Evolutionary conservation across 2,113 vertebrate genomes (phyloP), one percentile per base, ranked within the genome.

Genomic region (Amblyornis subalaris): DNA sequence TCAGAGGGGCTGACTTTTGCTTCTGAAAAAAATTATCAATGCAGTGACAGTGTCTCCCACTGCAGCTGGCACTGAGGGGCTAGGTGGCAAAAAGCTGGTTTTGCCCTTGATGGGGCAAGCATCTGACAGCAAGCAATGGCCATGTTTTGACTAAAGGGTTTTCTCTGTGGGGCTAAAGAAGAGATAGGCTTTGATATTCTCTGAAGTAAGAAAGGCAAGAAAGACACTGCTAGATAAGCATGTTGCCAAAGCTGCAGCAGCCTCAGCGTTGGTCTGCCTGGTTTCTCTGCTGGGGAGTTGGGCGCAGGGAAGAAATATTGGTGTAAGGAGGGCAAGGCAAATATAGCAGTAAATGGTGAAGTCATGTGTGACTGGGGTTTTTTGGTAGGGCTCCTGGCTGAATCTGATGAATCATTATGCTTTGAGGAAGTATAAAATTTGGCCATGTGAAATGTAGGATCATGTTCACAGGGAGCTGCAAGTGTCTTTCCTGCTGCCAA

Each of bases 231-330:
- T 57, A 19, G 53, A 25, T n/a, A 35, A 77, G 18, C 12, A 3
- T 0, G 2, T 31, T 65, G 12, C 54, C 53, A 58, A 55, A 79
- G 47, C 35, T 69, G 45, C 20, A 57, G 45, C 48, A 78, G 64
- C 17, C n/a, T 29, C 45, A 38, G 9, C 0, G 0, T 16, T 77
- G 50, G 4, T 73, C 54, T 65, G 36, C 35, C 3, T 0, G 0
- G 9, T 58, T 90, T 84, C n/a, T 80, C 7, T 80, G 33, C 48
- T 16, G 24, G 25, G 19, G 18, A 70, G 38, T 21, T 31, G 19
- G 51, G 38, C 17, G 13, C 0, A 5, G 26, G 29, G 35, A 86
- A 76, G 22, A 73, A 77, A 33, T 6, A 20, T 3, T 21, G 6
- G 7, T 67, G 23, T 31, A 55, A 55, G 42, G 25, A 69, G 62